A percentile compares a stretch with the other conserved stretches of the same genome.
Evolutionary conservation across 2,888 invertebrate genomes (phyloP).

Genomic region (Drosophila neotestacea): DNA sequence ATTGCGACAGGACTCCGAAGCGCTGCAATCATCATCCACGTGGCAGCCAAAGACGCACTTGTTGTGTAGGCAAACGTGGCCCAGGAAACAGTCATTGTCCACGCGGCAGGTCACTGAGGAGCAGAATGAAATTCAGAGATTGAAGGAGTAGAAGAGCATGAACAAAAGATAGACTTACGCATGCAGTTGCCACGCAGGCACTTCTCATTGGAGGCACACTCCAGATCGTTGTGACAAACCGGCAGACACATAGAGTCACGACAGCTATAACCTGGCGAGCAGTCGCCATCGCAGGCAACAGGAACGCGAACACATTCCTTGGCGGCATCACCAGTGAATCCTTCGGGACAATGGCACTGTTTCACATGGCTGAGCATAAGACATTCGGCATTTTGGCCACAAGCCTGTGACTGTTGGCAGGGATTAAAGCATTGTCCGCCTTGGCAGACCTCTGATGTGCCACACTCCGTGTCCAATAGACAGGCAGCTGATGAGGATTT

Average conservation of each 20-base stretch:
- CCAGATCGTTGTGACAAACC: constrained; percentile 90
- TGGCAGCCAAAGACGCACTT: constrained; percentile 95
- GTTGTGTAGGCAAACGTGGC: constrained; percentile 94
- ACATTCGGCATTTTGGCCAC: constrained; percentile 94
- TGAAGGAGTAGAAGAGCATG: background rate
- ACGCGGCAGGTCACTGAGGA: constrained; percentile 92
- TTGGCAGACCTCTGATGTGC: constrained; percentile 91
- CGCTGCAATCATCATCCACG: constrained; percentile 94
- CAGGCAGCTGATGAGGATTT: constrained; percentile 88
- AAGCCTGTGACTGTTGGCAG: constrained; percentile 90
- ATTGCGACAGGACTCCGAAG: constrained; percentile 92
- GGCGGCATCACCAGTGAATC: constrained; percentile 93
- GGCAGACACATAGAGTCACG: constrained; percentile 93
- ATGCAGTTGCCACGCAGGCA: constrained; percentile 93
- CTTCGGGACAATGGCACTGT: constrained; percentile 93
- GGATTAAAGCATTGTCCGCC: constrained; percentile 93
- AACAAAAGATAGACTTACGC: constrained; percentile 86
- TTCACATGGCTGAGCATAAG: constrained; percentile 90
- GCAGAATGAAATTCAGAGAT: background rate
- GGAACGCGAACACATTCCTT: constrained; percentile 95
- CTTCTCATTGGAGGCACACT: constrained; percentile 95
- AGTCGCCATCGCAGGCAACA: constrained; percentile 91
- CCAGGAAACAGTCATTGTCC: constrained; percentile 96
- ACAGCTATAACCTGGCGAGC: constrained; percentile 90
- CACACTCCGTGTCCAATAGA: constrained; percentile 92